Evolutionary conservation across 2,113 vertebrate genomes (phyloP).

Genomic region (Alectura lathami): DNA sequence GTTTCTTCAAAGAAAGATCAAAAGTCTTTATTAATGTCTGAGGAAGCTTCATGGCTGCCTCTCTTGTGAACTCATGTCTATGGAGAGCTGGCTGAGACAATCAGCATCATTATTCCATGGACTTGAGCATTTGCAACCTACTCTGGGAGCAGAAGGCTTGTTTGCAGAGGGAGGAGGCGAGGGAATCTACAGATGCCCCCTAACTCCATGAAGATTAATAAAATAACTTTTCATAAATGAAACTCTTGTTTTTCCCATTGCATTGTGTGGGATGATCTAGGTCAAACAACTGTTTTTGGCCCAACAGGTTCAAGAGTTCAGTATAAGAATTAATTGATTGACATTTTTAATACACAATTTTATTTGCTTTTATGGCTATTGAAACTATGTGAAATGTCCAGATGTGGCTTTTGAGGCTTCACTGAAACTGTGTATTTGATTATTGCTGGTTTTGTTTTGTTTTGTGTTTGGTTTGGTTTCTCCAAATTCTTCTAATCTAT

Average conservation of each 20-base stretch:
- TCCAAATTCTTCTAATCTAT: background rate
- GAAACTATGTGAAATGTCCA: background rate
- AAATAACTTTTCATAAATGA: background rate
- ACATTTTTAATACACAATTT: background rate
- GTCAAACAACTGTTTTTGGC: background rate
- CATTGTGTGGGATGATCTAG: background rate
- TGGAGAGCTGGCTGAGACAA: constrained; percentile 1
- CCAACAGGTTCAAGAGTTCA: background rate
- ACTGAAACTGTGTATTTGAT: background rate
- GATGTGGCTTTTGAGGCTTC: background rate
- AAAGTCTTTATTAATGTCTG: constrained; percentile 51
- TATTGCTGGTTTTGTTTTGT: background rate
- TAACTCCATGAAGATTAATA: constrained; percentile 1
- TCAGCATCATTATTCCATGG: background rate
- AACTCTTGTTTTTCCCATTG: background rate
- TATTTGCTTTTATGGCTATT: background rate
- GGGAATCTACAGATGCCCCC: background rate
- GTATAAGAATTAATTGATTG: background rate
- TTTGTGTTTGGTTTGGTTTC: background rate
- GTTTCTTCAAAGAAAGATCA: constrained; percentile 69
- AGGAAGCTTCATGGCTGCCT: constrained; percentile 52
- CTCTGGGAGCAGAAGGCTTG: background rate
- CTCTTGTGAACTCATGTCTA: constrained; percentile 59
- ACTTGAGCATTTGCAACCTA: constrained; percentile 5
- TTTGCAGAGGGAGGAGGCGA: background rate